Evolutionary conservation across 1,140 invertebrate genomes (phyloP), one percentile per base, ranked within the genome.

Genomic region (Zaprionus vittiger): DNA sequence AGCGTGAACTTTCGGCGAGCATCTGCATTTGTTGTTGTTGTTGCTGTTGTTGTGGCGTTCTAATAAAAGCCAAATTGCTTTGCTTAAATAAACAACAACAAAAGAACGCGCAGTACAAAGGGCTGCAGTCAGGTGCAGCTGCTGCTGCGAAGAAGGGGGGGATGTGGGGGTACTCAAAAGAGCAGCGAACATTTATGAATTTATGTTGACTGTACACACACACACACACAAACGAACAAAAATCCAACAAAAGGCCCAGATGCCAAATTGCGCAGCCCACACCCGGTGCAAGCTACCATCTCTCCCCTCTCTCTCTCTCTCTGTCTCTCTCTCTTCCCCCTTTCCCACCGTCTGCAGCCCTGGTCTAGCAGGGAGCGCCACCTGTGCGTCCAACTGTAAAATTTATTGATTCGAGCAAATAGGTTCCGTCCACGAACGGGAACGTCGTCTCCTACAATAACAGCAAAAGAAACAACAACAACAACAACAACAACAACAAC

Each of bases 341-440:
- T 47, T 5, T 17, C 15, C 5, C 24, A 0, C 5, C 26, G 24
- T 6, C 11, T 31, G 5, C 54, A n/a, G n/a, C 41, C 5, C 24
- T 15, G 5, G 31, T 4, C 22, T 56, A 7, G 20, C 20, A 5
- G 2, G 34, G 28, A 61, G 76, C 76, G 68, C 69, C 81, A 91
- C 81, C 78, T 91, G 83, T 79, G 77, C 80, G 75, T 60, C 76
- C 87, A 83, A 77, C 86, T 84, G 80, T 84, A 75, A 87, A 91
- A 91, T 91, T 91, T 91, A 91, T 91, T 91, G 87, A 91, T 91
- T 91, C 73, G 73, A 78, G 68, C 77, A 80, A 80, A 84, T 77
- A 75, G 82, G 73, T 74, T 69, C 77, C 57, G 55, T 71, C 69
- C 28, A 34, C 34, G 41, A 38, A 44, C 56, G 67, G 67, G 44